Percentiles rank a stretch among this genome's conserved stretches.
Evolutionary conservation across 2,888 invertebrate genomes (phyloP).

Genomic region (Macrosiphum euphorbiae): DNA sequence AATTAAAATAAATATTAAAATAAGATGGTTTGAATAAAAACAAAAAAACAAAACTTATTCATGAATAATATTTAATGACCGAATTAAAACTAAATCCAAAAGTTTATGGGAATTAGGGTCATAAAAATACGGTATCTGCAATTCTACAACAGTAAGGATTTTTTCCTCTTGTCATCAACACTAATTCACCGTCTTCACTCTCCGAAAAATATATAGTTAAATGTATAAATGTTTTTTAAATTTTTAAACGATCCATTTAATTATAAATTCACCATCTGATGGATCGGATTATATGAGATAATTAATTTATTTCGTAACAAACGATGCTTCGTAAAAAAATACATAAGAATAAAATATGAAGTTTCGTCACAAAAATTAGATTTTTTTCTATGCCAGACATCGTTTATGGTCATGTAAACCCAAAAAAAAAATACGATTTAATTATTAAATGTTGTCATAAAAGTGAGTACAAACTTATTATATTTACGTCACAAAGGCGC

Average conservation of each 20-base stretch:
- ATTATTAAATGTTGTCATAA: not conserved
- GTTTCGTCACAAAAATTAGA: not conserved
- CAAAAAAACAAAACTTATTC: conserved; percentile 1
- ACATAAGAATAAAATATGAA: not conserved
- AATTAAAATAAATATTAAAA: not conserved
- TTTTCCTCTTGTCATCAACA: not conserved
- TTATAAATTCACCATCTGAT: not conserved
- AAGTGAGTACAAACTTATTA: not conserved
- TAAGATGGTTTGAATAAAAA: not conserved
- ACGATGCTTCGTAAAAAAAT: not conserved
- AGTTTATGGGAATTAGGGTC: not conserved
- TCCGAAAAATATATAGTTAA: not conserved
- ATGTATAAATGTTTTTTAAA: not conserved
- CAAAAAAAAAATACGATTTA: no score
- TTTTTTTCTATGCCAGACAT: not conserved
- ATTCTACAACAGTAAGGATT: not conserved
- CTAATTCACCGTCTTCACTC: not conserved
- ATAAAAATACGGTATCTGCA: not conserved
- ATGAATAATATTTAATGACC: conserved; percentile 2
- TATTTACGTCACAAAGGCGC: not conserved
- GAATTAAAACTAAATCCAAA: not conserved
- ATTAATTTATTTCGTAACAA: not conserved
- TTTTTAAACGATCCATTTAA: not conserved
- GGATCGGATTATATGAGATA: not conserved
- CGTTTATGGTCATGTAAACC: not conserved